Evolutionary conservation across 2,113 vertebrate species (phyloP).

Genomic region (Lycaon pictus): DNA sequence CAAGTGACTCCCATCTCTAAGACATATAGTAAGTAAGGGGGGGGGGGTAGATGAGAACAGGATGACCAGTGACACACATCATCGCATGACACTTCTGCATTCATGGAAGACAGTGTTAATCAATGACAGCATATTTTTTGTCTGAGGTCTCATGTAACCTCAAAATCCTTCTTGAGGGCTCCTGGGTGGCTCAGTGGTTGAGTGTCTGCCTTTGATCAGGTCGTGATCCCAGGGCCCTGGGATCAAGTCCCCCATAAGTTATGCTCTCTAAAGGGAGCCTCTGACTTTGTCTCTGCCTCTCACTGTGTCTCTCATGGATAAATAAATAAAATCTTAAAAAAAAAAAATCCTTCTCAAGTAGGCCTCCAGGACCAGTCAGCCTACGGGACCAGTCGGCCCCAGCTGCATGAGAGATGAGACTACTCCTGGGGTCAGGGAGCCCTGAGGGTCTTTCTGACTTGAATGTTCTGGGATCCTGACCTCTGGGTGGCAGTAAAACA

Average conservation of each 20-base stretch:
- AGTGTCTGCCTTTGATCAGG: too few species aligned
- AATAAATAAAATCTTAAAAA: too few species aligned
- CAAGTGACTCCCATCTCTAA: not conserved
- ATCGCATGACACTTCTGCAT: rapidly evolving
- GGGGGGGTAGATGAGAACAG: not conserved
- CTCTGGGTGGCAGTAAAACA: not conserved
- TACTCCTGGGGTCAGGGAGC: not conserved
- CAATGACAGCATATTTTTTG: not conserved
- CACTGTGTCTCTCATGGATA: too few species aligned
- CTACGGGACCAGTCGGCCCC: not conserved
- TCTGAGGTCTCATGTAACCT: not conserved
- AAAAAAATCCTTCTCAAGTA: not conserved
- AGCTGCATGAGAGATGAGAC: not conserved
- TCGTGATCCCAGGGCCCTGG: too few species aligned
- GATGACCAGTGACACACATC: rapidly evolving
- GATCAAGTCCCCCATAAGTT: too few species aligned
- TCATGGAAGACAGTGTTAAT: not conserved
- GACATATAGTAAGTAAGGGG: not conserved
- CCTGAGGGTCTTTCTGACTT: not conserved
- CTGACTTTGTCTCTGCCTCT: too few species aligned
- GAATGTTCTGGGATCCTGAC: not conserved
- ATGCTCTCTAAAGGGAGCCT: too few species aligned
- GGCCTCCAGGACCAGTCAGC: too few species aligned
- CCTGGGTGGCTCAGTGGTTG: too few species aligned
- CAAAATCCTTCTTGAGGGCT: not conserved